Conservation (phyloP, 1,140 invertebrate species). For the Pseudomyrmex pallidus region DNA sequence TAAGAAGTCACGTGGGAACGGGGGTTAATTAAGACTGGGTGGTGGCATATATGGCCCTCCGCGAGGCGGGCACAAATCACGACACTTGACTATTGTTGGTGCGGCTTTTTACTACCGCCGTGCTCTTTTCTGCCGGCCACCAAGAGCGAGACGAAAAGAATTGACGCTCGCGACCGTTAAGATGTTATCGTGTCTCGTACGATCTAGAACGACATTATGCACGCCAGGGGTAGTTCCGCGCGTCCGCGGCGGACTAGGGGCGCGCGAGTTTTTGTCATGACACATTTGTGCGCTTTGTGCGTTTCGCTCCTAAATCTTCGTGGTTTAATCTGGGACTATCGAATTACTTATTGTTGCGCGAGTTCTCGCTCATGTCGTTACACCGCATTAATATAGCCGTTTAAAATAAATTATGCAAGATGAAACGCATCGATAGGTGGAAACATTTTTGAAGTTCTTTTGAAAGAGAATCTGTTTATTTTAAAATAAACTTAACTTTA, state of each 20-base stretch:
- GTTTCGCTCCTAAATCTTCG: constrained; percentile 50
- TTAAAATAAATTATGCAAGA: constrained; percentile 20
- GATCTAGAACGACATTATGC: constrained; percentile 69
- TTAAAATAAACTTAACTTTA: too few species aligned
- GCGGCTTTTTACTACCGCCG: constrained; percentile 70
- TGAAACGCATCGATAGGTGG: not conserved
- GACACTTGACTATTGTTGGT: constrained; percentile 74
- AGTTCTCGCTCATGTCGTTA: constrained; percentile 55
- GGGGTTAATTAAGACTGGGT: constrained; percentile 74
- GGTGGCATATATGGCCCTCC: constrained; percentile 57
- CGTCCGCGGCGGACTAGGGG: constrained; percentile 28
- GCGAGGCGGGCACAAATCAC: constrained; percentile 69
- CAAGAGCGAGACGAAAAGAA: constrained; percentile 46
- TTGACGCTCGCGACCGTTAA: constrained; percentile 65
- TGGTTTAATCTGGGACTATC: constrained; percentile 68
- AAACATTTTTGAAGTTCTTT: too few species aligned
- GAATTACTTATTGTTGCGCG: constrained; percentile 65
- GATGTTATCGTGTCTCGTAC: constrained; percentile 72
- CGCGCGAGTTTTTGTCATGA: constrained; percentile 56
- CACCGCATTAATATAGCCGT: constrained; percentile 29
- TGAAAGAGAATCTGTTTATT: too few species aligned
- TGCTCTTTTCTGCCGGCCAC: constrained; percentile 39
- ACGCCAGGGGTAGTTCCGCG: constrained; percentile 56
- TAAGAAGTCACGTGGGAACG: constrained; percentile 76
- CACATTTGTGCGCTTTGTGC: constrained; percentile 53